Evolutionary conservation across 2,113 vertebrate species (phyloP).

Genomic region (Triplophysa siluroides): DNA sequence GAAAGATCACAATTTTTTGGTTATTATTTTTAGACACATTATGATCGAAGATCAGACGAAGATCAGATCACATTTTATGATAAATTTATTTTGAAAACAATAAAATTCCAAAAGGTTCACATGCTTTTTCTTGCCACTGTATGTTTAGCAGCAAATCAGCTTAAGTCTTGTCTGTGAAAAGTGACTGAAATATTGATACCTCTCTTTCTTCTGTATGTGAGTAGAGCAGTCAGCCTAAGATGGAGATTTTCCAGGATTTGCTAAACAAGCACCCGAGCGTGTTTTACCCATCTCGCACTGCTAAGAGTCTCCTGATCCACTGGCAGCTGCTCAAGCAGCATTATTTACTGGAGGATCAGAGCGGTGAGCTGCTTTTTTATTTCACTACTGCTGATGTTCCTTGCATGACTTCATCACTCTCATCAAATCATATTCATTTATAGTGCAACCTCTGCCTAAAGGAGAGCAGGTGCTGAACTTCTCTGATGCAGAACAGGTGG

Average conservation of each 20-base stretch:
- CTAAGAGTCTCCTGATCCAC: conserved; percentile 90
- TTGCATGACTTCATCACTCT: background rate
- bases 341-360: conserved; percentile 94
- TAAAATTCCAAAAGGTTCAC: no score
- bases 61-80: no score
- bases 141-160: no score
- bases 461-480: conserved; percentile 96
- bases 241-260: conserved; percentile 92
- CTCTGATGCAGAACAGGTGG: conserved; percentile 92
- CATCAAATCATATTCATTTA: conserved; percentile 52
- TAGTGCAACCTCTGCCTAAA: conserved; percentile 94
- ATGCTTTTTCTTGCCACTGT: no score
- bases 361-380: conserved; percentile 72
- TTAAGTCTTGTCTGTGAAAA: no score
- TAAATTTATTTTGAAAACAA: no score
- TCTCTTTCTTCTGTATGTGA: conserved; percentile 15
- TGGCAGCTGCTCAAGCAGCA: conserved; percentile 98
- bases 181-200: no score
- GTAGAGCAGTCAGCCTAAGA: conserved; percentile 91
- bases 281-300: conserved; percentile 89
- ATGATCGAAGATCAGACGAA: no score
- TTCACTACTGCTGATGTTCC: background rate
- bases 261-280: conserved; percentile 86
- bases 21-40: no score
- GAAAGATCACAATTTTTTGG: no score